A percentile compares a stretch with the other conserved stretches of the same genome.
Evolutionary conservation across 2,113 vertebrate genomes (phyloP).

Genomic region (Menura novaehollandiae): DNA sequence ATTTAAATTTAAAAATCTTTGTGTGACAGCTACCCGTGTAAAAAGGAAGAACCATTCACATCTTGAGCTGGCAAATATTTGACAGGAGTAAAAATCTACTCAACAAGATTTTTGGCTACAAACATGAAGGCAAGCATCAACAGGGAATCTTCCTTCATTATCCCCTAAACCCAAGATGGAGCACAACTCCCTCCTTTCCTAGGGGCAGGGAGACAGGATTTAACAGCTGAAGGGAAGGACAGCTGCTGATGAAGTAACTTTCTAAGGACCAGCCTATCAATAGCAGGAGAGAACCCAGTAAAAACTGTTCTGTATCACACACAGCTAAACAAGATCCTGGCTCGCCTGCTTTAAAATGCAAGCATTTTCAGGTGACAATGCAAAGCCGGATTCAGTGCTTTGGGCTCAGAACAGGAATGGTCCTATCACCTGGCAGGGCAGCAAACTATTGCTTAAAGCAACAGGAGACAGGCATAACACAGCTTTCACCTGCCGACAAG

Average conservation of each 20-base stretch:
- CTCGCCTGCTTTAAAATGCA: background rate
- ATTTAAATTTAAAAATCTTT: background rate
- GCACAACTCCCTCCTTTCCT: background rate
- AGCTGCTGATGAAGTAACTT: accelerated
- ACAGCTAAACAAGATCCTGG: background rate
- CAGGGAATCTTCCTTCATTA: background rate
- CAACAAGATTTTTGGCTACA: background rate
- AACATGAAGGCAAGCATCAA: background rate
- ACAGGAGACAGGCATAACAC: background rate
- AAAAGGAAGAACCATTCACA: background rate
- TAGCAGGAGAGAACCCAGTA: background rate
- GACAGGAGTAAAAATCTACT: background rate
- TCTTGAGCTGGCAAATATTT: background rate
- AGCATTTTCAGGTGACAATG: background rate
- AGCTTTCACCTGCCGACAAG: background rate
- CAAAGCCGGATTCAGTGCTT: accelerated
- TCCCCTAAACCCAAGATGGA: background rate
- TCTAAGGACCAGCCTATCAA: background rate
- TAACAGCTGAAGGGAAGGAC: background rate
- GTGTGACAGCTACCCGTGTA: background rate
- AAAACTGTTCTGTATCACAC: background rate
- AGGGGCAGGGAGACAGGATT: background rate
- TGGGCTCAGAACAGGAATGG: background rate
- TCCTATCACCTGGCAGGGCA: background rate
- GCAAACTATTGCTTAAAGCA: background rate